Conservation (phyloP, 2,797 vertebrate species). For the Propithecus perrieri region DNA sequence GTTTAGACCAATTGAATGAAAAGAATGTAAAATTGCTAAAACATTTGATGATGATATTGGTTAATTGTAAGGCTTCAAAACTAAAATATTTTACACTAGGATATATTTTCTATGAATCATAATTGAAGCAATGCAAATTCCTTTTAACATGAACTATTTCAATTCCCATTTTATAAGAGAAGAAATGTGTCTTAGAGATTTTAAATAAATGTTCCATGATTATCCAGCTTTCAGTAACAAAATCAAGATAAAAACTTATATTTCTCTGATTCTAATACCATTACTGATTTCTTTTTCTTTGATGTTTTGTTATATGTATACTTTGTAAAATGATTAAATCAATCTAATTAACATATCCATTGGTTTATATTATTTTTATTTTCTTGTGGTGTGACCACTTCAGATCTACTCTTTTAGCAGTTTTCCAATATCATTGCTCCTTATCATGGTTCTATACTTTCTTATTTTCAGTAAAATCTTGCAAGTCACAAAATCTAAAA, state of each 20-base stretch:
- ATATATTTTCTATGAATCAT: neutral
- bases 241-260: neutral
- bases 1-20: neutral
- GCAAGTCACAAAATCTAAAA: neutral
- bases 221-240: neutral
- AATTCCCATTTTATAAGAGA: neutral
- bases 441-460: neutral
- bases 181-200: neutral
- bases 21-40: neutral
- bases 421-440: neutral
- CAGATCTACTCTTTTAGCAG: neutral
- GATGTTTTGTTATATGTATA: neutral
- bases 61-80: neutral
- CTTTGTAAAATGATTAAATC: neutral
- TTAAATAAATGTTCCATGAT: neutral
- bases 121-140: neutral
- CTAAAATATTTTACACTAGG: neutral
- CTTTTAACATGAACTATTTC: neutral
- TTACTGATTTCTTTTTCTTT: neutral
- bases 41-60: neutral
- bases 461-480: neutral
- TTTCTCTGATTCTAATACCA: neutral
- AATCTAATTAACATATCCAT: neutral
- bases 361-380: neutral
- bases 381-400: neutral